phyloP scores from a whole-genome alignment of 37 sponge, comb jelly and placozoan species.

The Eunapius fragilis region DNA sequence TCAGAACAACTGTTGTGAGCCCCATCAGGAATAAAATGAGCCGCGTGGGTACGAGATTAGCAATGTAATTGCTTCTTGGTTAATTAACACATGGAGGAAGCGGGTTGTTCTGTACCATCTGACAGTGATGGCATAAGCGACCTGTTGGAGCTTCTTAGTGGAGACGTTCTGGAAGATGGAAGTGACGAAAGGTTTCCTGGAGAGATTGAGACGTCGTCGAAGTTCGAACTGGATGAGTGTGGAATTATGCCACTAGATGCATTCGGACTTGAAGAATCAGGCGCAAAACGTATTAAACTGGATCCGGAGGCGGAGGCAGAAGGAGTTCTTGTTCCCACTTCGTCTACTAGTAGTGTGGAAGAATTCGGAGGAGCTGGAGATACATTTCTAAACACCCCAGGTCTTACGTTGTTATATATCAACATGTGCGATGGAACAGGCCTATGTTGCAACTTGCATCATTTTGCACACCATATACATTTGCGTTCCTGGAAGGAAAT shows the following conservation, averaged over 20 bases:
- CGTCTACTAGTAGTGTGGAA: neutral
- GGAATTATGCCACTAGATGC: neutral
- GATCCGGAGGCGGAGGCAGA: neutral
- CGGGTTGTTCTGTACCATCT: neutral
- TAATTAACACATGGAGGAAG: neutral
- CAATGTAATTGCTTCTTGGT: too few relatives aligned
- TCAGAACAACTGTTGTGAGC: constrained; percentile 6
- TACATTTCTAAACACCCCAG: neutral
- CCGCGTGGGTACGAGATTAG: too few relatives aligned
- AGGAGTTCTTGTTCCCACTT: neutral
- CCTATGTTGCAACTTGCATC: too few relatives aligned
- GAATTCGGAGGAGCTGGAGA: neutral
- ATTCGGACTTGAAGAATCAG: neutral
- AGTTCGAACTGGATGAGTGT: neutral
- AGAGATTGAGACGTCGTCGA: neutral
- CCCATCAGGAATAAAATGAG: too few relatives aligned
- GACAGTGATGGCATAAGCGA: neutral
- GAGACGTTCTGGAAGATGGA: neutral
- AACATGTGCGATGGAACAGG: too few relatives aligned
- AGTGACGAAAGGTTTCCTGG: neutral
- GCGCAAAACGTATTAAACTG: neutral
- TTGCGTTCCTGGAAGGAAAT: too few relatives aligned
- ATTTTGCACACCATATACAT: too few relatives aligned
- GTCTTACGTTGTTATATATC: neutral
- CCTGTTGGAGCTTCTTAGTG: neutral